These are phyloP conservation scores for Takifugu ocellatus DNA, from an alignment of 2,797 vertebrate genomes.

Conservation along the genomic window DNA sequence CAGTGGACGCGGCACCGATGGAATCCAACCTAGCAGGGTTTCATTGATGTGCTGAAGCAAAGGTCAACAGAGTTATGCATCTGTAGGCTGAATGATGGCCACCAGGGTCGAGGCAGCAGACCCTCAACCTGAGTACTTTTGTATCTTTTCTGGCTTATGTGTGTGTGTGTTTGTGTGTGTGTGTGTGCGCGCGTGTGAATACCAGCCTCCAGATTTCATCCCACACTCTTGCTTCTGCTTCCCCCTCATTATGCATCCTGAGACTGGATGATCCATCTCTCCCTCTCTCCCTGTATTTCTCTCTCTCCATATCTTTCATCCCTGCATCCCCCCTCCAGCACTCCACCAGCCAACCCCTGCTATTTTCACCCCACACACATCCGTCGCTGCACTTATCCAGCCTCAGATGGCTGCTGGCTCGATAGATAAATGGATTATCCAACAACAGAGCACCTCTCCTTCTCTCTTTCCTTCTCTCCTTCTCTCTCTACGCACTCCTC, in stretches of 20 bases:
- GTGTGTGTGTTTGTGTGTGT: background rate
- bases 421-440: conserved; percentile 91
- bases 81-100: conserved; percentile 43
- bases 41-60: conserved; percentile 61
- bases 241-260: conserved; percentile 44
- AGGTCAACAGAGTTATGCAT: conserved; percentile 58
- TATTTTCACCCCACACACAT: conserved; percentile 81
- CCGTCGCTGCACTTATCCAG: conserved; percentile 79
- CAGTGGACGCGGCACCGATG: conserved; percentile 43
- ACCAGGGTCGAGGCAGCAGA: conserved; percentile 33
- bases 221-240: conserved; percentile 37
- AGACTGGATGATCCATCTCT: conserved; percentile 55
- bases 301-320: conserved; percentile 31
- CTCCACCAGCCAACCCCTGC: conserved; percentile 66
- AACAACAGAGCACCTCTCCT: conserved; percentile 97
- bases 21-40: conserved; percentile 60
- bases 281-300: conserved; percentile 24
- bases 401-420: conserved; percentile 91
- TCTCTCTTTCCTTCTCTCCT: conserved; percentile 70
- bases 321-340: conserved; percentile 49
- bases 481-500: conserved; percentile 58
- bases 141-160: background rate
- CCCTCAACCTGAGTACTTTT: background rate
- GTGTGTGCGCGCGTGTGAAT: conserved; percentile 9
- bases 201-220: conserved; percentile 35